A percentile compares a stretch with the other conserved stretches of the same genome.
Conservation (phyloP, 2,113 vertebrate genomes). For the Grammomys surdaster region DNA sequence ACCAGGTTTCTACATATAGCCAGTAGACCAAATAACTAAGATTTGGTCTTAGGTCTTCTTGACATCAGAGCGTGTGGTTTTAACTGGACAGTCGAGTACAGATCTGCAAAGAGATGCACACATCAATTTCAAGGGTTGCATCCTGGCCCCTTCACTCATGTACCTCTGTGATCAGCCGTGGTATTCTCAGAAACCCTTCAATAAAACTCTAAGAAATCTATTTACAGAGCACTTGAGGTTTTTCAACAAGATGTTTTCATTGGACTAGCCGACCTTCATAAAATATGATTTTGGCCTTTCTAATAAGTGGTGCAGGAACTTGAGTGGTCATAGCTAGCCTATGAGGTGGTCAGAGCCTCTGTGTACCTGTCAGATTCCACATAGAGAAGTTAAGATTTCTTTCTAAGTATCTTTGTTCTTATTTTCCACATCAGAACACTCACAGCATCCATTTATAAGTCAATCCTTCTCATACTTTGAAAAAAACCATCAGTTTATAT, state of each 20-base stretch:
- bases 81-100: background rate
- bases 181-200: constrained; percentile 73
- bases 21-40: background rate
- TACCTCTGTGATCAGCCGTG: constrained; percentile 44
- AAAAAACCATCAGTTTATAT: background rate
- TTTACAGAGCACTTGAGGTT: constrained; percentile 70
- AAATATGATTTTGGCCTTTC: constrained; percentile 62
- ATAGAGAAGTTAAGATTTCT: constrained; percentile 55
- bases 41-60: constrained; percentile 46
- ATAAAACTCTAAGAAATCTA: constrained; percentile 72
- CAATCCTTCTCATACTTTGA: background rate
- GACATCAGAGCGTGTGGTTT: constrained; percentile 50
- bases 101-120: background rate
- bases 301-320: background rate
- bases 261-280: constrained; percentile 54
- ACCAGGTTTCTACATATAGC: background rate
- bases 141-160: constrained; percentile 48
- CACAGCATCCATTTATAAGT: background rate
- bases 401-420: constrained; percentile 53
- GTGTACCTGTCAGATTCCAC: constrained; percentile 14
- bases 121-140: background rate
- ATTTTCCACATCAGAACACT: constrained; percentile 54
- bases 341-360: background rate
- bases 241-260: constrained; percentile 64
- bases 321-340: constrained; percentile 37